Evolutionary conservation across 2,888 invertebrate species (phyloP), one percentile per base, ranked within the genome.

Genomic region (Dryococelus australis): DNA sequence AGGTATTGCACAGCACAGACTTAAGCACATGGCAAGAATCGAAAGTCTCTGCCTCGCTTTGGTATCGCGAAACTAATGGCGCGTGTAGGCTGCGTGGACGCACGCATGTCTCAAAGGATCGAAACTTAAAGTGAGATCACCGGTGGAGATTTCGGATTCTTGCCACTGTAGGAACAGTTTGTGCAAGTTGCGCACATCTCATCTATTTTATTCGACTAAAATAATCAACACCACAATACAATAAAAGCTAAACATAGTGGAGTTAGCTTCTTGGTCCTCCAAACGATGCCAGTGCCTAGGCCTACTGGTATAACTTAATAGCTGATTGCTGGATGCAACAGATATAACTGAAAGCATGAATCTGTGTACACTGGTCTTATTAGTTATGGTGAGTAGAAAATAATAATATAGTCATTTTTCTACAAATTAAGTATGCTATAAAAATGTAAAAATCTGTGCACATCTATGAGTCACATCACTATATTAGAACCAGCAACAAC

Each of bases 371-470:
- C 88, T 88, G 89, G 89, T 87, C 89, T 88, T 87, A 85, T 88
- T 87, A 84, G 88, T 89, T 88, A 65, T 65, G 87, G 87, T 85
- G 88, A 89, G 89, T 89, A 89, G 88, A 88, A 89, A 87, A 88
- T 86, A 89, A 88, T 85, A 87, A 88, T 88, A 88, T 87, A 85
- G 88, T 89, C 86, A 86, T 88, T 88, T 86, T 85, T 88, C 89
- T 89, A 89, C 89, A 88, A 89, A 89, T 89, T 88, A 89, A 89
- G 88, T 88, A 89, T 87, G 88, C 89, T 89, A 89, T 89, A 89
- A 89, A 89, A 89, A 89, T 89, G 89, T 89, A 89, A 89, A 89
- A 89, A 89, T 89, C 89, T 89, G 89, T 89, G 89, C 89, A 89
- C 89, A 88, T 89, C 88, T 89, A 89, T 87, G 87, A 89, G 88